Conservation (phyloP, 1,140 invertebrate genomes). For the Aphis craccivora region DNA sequence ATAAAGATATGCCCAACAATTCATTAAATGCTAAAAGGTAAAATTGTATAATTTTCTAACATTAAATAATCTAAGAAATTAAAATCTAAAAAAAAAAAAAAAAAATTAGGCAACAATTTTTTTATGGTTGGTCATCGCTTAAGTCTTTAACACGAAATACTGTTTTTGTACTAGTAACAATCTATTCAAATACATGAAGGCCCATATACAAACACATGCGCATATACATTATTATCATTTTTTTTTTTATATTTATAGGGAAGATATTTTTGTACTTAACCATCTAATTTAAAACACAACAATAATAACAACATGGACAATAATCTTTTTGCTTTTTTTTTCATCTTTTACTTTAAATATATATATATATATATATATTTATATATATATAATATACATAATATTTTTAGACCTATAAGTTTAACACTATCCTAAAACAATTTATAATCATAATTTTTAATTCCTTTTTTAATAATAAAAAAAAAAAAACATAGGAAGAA, state of each 20-base stretch:
- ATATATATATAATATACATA: conserved; percentile 37
- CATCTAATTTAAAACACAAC: conserved; percentile 58
- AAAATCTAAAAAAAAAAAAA: conserved; percentile 56
- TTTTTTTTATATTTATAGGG: conserved; percentile 42
- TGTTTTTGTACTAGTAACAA: conserved; percentile 58
- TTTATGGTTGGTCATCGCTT: conserved; percentile 56
- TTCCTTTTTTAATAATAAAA: conserved; percentile 55
- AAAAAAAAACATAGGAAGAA: conserved; percentile 58
- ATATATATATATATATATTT: conserved; percentile 42
- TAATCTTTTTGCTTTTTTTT: conserved; percentile 55
- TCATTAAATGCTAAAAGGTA: conserved; percentile 55
- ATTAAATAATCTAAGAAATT: conserved; percentile 54
- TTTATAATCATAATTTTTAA: conserved; percentile 53
- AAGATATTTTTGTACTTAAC: conserved; percentile 58
- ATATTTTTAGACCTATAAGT: conserved; percentile 51
- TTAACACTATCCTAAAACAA: conserved; percentile 56
- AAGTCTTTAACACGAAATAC: conserved; percentile 57
- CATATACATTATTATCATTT: conserved; percentile 45
- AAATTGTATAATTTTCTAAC: conserved; percentile 50
- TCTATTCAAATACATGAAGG: conserved; percentile 56
- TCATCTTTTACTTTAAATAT: conserved; percentile 47
- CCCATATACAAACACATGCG: conserved; percentile 57
- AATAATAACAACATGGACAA: conserved; percentile 58
- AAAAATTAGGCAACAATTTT: conserved; percentile 56
- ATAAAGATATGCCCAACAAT: conserved; percentile 54